Conservation (phyloP, 2,113 vertebrate genomes). For the Lepus timidus region DNA sequence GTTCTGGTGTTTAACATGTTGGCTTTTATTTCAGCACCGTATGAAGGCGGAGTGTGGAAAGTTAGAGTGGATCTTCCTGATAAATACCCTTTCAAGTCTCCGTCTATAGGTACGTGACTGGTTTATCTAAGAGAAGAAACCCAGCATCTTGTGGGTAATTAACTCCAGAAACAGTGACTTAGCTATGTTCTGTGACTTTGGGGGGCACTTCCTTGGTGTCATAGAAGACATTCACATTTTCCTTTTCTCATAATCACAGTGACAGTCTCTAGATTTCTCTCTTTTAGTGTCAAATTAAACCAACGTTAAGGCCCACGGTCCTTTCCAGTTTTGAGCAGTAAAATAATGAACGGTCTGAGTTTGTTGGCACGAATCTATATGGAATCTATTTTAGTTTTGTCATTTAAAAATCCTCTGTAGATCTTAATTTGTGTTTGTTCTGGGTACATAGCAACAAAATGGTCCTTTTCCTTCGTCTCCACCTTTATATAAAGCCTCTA, state of each 20-base stretch:
- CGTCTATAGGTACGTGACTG: constrained; percentile 95
- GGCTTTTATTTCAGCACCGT: constrained; percentile 91
- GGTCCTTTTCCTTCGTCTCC: not conserved
- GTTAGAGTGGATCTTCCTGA: constrained; percentile 99
- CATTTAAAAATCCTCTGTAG: constrained; percentile 9
- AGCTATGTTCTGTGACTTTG: constrained; percentile 34
- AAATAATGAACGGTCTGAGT: constrained; percentile 28
- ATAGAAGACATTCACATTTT: constrained; percentile 22
- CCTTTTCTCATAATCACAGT: constrained; percentile 31
- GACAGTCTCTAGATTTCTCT: constrained; percentile 21
- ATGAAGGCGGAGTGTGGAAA: constrained; percentile 99
- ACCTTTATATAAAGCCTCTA: not conserved
- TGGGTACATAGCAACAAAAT: not conserved
- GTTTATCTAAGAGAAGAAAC: constrained; percentile 35
- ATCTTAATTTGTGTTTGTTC: not conserved
- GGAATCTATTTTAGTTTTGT: constrained; percentile 19
- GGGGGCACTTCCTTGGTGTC: not conserved
- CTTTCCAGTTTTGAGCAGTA: constrained; percentile 27
- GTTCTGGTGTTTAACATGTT: constrained; percentile 65
- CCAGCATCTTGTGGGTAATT: constrained; percentile 10
- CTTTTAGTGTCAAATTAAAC: constrained; percentile 2
- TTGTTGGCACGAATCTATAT: constrained; percentile 37
- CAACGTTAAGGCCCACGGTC: not conserved
- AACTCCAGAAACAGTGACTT: constrained; percentile 53
- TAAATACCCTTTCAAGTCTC: constrained; percentile 99